Evolutionary conservation across 2,113 vertebrate species (phyloP).

Genomic region (Microcebus griseorufus): DNA sequence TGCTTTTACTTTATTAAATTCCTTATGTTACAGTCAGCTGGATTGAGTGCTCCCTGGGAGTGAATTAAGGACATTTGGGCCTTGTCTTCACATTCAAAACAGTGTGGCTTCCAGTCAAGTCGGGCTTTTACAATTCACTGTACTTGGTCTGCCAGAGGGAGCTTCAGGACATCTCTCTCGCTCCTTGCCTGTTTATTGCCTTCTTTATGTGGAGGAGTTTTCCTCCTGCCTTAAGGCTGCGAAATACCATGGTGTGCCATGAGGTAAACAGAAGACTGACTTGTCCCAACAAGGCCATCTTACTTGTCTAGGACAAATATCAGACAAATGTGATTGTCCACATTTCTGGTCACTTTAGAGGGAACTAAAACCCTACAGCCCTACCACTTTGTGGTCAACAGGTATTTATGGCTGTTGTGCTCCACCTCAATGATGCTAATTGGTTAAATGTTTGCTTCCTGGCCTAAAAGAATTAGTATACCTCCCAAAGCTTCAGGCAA

Average conservation of each 20-base stretch:
- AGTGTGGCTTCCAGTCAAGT: conserved; percentile 47
- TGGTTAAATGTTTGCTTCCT: conserved; percentile 42
- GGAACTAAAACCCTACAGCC: neutral
- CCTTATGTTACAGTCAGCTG: conserved; percentile 63
- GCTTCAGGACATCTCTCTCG: conserved; percentile 17
- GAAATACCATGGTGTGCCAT: neutral
- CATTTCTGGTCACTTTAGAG: neutral
- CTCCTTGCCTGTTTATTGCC: conserved; percentile 24
- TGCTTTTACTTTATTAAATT: conserved; percentile 76
- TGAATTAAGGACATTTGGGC: conserved; percentile 70
- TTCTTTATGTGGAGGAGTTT: conserved; percentile 4
- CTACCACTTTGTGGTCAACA: neutral
- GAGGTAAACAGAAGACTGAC: neutral
- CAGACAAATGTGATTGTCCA: neutral
- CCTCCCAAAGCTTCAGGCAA: neutral
- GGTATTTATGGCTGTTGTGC: neutral
- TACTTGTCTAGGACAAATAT: neutral
- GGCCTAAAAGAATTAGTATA: neutral
- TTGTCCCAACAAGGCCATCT: neutral
- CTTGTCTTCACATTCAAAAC: conserved; percentile 64
- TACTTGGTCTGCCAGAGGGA: conserved; percentile 24
- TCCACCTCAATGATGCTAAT: neutral
- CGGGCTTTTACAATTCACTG: conserved; percentile 42
- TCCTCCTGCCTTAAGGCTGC: neutral
- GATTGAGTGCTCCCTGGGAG: conserved; percentile 63